Percentiles rank a stretch among this genome's conserved stretches.
These are phyloP conservation scores for Oryctes rhinoceros DNA, from an alignment of 1,140 invertebrate genomes.

Conservation along the genomic window DNA sequence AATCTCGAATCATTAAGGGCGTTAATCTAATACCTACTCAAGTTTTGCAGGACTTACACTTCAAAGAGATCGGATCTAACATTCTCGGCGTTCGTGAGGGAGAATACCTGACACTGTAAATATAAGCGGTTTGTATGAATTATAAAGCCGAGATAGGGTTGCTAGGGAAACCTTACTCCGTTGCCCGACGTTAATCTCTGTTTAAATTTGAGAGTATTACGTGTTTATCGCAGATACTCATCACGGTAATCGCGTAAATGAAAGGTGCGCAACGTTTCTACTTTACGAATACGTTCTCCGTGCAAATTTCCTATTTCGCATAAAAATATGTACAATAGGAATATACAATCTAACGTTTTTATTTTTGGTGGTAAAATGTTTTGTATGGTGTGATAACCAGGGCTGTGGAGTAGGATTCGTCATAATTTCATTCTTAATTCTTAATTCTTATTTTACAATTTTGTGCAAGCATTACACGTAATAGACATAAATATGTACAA, in stretches of 20 bases:
- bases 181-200: constrained; percentile 4
- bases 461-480: no score
- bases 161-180: neutral
- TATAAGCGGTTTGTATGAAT: constrained; percentile 22
- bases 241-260: neutral
- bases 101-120: constrained; percentile 24
- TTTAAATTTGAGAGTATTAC: constrained; percentile 24
- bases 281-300: no score
- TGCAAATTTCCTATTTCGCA: no score
- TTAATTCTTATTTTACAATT: no score
- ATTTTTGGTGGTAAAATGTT: no score
- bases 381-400: no score
- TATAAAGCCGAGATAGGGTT: constrained; percentile 34
- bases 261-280: neutral
- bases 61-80: constrained; percentile 25
- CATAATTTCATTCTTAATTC: no score
- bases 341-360: no score
- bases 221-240: constrained; percentile 14
- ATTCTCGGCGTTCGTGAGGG: constrained; percentile 1
- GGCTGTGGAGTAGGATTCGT: no score
- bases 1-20: constrained; percentile 10
- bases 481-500: no score
- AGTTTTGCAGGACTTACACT: constrained; percentile 17
- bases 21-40: constrained; percentile 16
- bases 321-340: no score